Evolutionary conservation across 2,888 invertebrate genomes (phyloP).

Genomic region (Coleophora flavipennella): DNA sequence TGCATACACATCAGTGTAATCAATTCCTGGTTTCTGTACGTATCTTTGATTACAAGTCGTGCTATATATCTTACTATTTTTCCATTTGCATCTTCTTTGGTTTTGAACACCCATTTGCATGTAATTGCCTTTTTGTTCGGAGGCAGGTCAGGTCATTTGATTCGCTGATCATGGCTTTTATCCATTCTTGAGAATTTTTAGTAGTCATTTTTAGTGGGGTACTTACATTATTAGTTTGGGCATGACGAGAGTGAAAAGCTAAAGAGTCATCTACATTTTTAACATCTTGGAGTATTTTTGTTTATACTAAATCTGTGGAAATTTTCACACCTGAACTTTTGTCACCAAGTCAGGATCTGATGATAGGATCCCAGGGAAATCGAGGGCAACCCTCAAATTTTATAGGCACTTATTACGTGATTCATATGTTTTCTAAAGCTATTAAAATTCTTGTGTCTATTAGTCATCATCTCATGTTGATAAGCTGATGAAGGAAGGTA

Average conservation of each 20-base stretch:
- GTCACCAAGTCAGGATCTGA: no score
- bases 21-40: conserved; percentile 13
- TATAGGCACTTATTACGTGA: no score
- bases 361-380: no score
- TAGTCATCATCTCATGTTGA: no score
- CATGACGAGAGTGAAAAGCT: no score
- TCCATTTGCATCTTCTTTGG: conserved; percentile 15
- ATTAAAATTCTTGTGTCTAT: no score
- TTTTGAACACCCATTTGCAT: conserved; percentile 21
- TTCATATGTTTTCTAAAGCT: no score
- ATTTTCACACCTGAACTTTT: not conserved
- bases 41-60: conserved; percentile 20
- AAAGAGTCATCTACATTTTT: no score
- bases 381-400: no score
- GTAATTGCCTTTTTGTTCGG: conserved; percentile 13
- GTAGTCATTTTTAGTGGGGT: conserved; percentile 11
- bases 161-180: conserved; percentile 18
- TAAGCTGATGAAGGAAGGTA: no score
- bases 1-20: conserved; percentile 11
- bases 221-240: conserved; percentile 5
- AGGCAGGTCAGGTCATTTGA: conserved; percentile 14
- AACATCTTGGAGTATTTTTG: not conserved
- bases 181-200: conserved; percentile 13
- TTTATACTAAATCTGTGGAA: not conserved
- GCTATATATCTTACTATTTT: conserved; percentile 17